Base-by-base conservation (phyloP, 2,888 invertebrate genomes). In the Hemicrepidius hirtus region DNA sequence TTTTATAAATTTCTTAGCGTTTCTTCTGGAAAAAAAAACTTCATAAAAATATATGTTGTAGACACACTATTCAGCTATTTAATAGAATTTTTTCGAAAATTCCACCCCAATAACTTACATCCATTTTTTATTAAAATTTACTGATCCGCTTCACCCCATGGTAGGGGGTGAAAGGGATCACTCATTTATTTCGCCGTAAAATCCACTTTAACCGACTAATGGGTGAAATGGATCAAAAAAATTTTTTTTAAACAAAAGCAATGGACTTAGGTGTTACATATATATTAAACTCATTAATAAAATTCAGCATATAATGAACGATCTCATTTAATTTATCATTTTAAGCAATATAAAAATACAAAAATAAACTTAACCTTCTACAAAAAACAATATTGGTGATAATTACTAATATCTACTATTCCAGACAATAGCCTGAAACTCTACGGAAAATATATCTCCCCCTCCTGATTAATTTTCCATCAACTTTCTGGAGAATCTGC, bases 111-210 rank as follows among this genome's bases (percentile, higher is more conserved):
- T 50, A 50, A 18, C 1, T 3, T 50, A 24, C n/a, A 16, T 59
- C 18, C 28, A 4, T 40, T 9, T 18, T 59, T 60, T 60, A 21
- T 60, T 41, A 20, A 12, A 12, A 7, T 41, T 24, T 41, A 60
- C n/a, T 60, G 41, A 60, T 60, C 40, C 21, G 35, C 41, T 60
- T 21, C 21, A 41, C 60, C 60, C 60, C 20, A 37, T 60, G 1
- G 10, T 5, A 5, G 21, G 41, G 41, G 60, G 24, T 60, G 21
- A 60, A 60, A 16, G 7, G 16, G 44, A 41, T 41, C 44, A 41
- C 12, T n/a, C 1, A 21, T 6, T 41, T 18, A 41, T 24, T 24
- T 24, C 13, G 7, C 6, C 3, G 10, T 1, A 20, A 60, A 41
- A 41, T 60, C 60, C 20, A 7, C 41, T 60, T 60, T 41, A 60